Base-by-base conservation (phyloP, 1,140 invertebrate genomes). In the Heliconius himera region DNA sequence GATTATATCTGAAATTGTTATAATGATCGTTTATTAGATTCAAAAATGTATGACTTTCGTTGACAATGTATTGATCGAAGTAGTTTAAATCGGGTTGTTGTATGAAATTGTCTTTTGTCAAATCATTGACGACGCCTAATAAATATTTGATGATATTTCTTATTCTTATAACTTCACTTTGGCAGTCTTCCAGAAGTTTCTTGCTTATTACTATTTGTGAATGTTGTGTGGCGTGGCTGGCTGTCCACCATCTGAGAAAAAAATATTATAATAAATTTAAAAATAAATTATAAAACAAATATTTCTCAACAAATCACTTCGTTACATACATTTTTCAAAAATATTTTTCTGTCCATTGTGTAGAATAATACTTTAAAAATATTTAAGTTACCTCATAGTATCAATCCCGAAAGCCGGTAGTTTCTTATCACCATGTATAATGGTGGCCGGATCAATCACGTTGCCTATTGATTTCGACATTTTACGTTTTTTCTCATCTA, bases 381-480 rank as follows among this genome's bases (percentile, higher is more conserved):
- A 6, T 70, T 6, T 8, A 70, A 33, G 13, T 16, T 29, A 97
- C 97, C 97, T 96, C 76, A 98, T 93, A 11, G 96, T 96, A 95
- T 98, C 97, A 8, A 97, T 95, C 0, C 98, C 97, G 87, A 96
- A 97, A 0, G 95, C 94, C 54, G 96, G 95, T 73, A 96, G 83
- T 79, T 96, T 96, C 76, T 95, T 95, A n/a, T 96, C 96, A 33
- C 98, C 98, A 77, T 96, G 94, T 8, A 97, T 96, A 46, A 98
- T 96, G 26, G 96, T 95, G 22, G 96, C 94, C 1, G 99, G 99
- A 91, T 97, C 96, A 26, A 99, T 95, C 1, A 99, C 98, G 95
- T 99, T 99, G 41, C 99, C 99, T 29, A 99, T 75, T 0, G 99
- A 99, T 92, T 99, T 99, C 0, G 99, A 99, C 99, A 99, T 99